Base-by-base conservation (phyloP, 2,888 invertebrate genomes). In the Rotaria magnacalcarata region DNA sequence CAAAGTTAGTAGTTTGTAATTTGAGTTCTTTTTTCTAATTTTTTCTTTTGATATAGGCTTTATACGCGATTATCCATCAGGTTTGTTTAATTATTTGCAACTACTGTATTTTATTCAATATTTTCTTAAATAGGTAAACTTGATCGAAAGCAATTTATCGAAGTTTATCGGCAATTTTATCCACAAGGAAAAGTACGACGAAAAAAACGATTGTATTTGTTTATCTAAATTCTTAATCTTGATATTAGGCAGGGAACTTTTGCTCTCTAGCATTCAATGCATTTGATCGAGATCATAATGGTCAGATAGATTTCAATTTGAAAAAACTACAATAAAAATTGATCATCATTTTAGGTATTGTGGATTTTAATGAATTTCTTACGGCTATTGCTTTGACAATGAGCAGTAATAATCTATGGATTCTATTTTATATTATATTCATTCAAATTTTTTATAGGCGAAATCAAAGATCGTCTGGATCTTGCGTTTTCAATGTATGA, bases 401-500 rank as follows among this genome's bases (percentile, higher is more conserved):
- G 47, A 47, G 80, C 47, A 47, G 80, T 80, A 47, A n/a, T 34
- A 34, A 34, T 34, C 34, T 34, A 34, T 34, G 2, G 2, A 34
- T 34, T 34, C 34, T 34, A 34, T 34, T 34, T 34, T 1, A 34
- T 34, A 67, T 67, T 19, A 19, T 14, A 19, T 34, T 19, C 10
- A 1, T 67, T 19, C 34, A 34, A 14, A 50, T 50, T 14, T 34
- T 7, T 19, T 67, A 7, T 47, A 80, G 80, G 80, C 5, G 47
- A 80, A 14, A 0, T 80, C 2, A 47, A 80, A 80, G 80, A 80
- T 43, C 80, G 47, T 47, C n/a, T 80, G 2, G 34, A n/a, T 47
- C n/a, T 80, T 43, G 80, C 80, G 0, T 80, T 80, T 80, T 43
- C 43, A 47, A 80, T 80, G 47, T 80, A 80, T 47, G 80, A 80